Evolutionary conservation across 2,888 invertebrate species (phyloP).

Genomic region (Elegia similella): DNA sequence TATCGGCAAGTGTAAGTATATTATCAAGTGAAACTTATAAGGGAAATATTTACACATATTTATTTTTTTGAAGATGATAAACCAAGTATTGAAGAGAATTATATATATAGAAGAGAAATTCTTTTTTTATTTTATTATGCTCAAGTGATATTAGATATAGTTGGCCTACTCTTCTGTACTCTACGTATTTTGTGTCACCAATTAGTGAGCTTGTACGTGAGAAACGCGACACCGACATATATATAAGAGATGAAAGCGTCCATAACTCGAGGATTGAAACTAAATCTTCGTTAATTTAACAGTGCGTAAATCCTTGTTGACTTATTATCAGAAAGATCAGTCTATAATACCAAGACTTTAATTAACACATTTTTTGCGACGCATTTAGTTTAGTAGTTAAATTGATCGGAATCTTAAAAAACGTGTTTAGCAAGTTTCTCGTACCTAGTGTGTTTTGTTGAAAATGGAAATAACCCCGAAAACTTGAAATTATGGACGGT

Average conservation of each 20-base stretch:
- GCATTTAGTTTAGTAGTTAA: background rate
- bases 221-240: slow-evolving; percentile 12
- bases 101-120: no score
- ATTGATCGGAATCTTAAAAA: background rate
- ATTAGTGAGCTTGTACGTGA: slow-evolving; percentile 14
- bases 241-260: slow-evolving; percentile 24
- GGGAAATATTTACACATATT: no score
- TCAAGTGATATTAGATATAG: background rate
- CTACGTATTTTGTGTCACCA: background rate
- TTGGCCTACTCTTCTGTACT: background rate
- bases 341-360: background rate
- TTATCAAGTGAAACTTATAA: no score
- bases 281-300: slow-evolving; percentile 23
- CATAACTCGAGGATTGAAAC: slow-evolving; percentile 20
- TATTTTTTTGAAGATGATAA: no score
- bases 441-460: background rate
- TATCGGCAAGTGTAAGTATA: no score
- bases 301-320: slow-evolving; percentile 14
- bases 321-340: slow-evolving; percentile 3
- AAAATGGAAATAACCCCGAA: background rate
- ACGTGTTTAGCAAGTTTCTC: background rate
- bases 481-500: background rate
- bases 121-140: no score
- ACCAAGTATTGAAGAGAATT: no score
- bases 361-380: background rate